Percentiles rank a stretch among this genome's conserved stretches.
Evolutionary conservation across 1,140 invertebrate species (phyloP).

Genomic region (Bombus sibiricus): DNA sequence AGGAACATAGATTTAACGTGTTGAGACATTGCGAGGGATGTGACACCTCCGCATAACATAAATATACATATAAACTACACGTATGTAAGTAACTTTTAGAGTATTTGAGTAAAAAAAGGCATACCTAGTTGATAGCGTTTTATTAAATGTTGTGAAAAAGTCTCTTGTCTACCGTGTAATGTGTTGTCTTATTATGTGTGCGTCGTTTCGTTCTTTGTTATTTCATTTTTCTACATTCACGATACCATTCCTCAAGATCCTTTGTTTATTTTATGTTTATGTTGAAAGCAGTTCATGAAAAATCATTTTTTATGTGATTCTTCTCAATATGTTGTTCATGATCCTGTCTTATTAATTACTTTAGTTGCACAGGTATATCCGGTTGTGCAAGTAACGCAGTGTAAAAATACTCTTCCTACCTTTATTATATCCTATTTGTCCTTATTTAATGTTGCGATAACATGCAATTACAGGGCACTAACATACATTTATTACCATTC

Average conservation of each 20-base stretch:
- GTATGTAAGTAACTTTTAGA: slow-evolving; percentile 81
- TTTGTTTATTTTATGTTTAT: not conserved
- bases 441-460: slow-evolving; percentile 5
- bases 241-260: not conserved
- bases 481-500: not conserved
- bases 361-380: not conserved
- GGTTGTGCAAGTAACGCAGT: not conserved
- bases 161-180: slow-evolving; percentile 71
- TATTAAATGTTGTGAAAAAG: slow-evolving; percentile 83
- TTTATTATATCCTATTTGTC: not conserved
- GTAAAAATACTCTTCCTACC: not conserved
- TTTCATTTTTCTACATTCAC: not conserved
- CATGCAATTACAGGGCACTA: not conserved
- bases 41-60: slow-evolving; percentile 69
- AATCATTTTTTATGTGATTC: not conserved
- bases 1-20: slow-evolving; percentile 3
- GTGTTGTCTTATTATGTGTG: slow-evolving; percentile 56
- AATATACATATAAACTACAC: slow-evolving; percentile 74
- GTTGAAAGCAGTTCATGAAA: not conserved
- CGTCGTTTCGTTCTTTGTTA: slow-evolving; percentile 44
- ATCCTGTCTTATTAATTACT: not conserved
- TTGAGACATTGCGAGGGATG: slow-evolving; percentile 61
- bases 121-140: slow-evolving; percentile 82
- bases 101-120: slow-evolving; percentile 80
- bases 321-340: not conserved